These are phyloP conservation scores for Ammodytes dubius DNA, from an alignment of 2,113 vertebrate species.

Conservation along the genomic window DNA sequence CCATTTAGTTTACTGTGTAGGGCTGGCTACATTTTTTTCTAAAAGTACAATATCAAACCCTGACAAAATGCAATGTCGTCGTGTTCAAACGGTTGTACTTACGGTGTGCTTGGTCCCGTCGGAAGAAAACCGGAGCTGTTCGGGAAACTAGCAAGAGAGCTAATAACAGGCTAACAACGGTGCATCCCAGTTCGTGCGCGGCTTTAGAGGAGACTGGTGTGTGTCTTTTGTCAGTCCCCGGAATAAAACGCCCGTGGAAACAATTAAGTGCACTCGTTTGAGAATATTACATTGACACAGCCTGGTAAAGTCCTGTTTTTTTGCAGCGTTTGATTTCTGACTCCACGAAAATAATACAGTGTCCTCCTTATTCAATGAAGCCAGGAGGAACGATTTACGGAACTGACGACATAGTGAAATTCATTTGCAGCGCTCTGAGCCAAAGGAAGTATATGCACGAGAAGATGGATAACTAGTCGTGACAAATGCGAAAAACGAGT, in stretches of 20 bases:
- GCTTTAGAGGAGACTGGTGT: conserved; percentile 16
- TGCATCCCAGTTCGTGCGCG: conserved; percentile 65
- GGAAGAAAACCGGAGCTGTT: conserved; percentile 40
- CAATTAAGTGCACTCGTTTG: conserved; percentile 22
- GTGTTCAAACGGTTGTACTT: conserved; percentile 47
- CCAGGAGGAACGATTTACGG: conserved; percentile 72
- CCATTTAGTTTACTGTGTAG: neutral
- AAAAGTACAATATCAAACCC: neutral
- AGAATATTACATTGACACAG: conserved; percentile 36
- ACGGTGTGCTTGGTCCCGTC: conserved; percentile 69
- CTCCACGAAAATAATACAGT: conserved; percentile 61
- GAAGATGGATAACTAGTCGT: neutral
- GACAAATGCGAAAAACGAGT: neutral
- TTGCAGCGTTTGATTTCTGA: conserved; percentile 13
- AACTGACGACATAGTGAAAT: conserved; percentile 75
- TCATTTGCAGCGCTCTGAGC: neutral
- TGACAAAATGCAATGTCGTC: neutral
- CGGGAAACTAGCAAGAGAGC: conserved; percentile 62
- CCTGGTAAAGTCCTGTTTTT: neutral
- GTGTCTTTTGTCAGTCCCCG: conserved; percentile 37
- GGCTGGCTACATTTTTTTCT: rapidly evolving
- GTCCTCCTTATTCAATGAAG: conserved; percentile 37
- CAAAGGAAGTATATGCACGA: neutral
- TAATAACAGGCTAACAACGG: conserved; percentile 67
- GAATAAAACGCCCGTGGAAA: neutral